phyloP scores from a whole-genome alignment of 1,140 invertebrate species.

The Macrobrachium nipponense region DNA sequence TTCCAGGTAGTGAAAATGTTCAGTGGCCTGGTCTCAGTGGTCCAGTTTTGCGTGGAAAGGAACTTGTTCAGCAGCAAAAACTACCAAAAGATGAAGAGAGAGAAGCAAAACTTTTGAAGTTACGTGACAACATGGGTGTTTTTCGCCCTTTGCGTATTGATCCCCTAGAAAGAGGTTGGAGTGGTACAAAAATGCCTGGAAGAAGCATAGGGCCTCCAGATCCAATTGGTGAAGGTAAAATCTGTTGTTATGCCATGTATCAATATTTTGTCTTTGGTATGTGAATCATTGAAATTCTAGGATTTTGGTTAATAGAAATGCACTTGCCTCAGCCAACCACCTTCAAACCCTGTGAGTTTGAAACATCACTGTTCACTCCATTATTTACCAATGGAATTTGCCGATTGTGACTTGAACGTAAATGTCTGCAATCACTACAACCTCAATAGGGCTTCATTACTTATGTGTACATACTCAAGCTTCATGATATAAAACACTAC shows the following conservation, averaged over 20 bases:
- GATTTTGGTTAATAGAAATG: too few relatives aligned
- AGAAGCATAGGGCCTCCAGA: slow-evolving; percentile 89
- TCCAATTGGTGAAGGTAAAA: slow-evolving; percentile 76
- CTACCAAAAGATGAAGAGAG: slow-evolving; percentile 80
- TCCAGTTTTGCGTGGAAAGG: slow-evolving; percentile 82
- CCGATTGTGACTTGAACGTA: too few relatives aligned
- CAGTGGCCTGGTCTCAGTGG: slow-evolving; percentile 92
- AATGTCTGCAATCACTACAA: too few relatives aligned
- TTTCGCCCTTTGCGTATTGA: slow-evolving; percentile 75
- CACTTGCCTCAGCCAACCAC: too few relatives aligned
- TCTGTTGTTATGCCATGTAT: neutral
- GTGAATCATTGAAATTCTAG: too few relatives aligned
- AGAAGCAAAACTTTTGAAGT: slow-evolving; percentile 77
- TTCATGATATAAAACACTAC: too few relatives aligned
- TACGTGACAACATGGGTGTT: slow-evolving; percentile 79
- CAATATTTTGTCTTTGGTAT: too few relatives aligned
- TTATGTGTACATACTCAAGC: too few relatives aligned
- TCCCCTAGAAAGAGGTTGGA: slow-evolving; percentile 91
- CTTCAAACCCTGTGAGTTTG: too few relatives aligned
- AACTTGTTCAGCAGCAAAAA: slow-evolving; percentile 78
- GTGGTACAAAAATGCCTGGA: slow-evolving; percentile 83
- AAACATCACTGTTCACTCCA: too few relatives aligned
- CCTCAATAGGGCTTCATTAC: too few relatives aligned
- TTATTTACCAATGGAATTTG: too few relatives aligned
- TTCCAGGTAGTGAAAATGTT: slow-evolving; percentile 80